phyloP scores from a whole-genome alignment of 2,888 invertebrate species.

The Melanotus villosus region DNA sequence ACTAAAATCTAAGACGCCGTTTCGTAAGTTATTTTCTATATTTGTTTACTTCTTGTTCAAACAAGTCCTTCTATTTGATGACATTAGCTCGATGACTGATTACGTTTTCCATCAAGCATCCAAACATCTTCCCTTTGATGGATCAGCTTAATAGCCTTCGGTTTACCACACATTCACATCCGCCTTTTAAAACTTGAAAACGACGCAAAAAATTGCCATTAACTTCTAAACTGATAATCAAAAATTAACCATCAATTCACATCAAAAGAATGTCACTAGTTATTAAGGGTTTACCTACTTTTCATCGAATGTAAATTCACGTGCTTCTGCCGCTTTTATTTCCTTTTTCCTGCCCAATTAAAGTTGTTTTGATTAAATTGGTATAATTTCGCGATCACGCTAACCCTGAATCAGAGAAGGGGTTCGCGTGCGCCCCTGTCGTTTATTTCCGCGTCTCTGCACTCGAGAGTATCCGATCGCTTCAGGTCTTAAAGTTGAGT shows the following conservation, averaged over 20 bases:
- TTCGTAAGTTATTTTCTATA: too few relatives aligned
- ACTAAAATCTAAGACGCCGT: too few relatives aligned
- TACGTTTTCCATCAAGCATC: too few relatives aligned
- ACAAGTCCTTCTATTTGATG: not conserved
- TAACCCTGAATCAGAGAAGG: not conserved
- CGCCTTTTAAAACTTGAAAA: too few relatives aligned
- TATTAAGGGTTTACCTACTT: not conserved
- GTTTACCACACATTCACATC: too few relatives aligned
- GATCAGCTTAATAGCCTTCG: too few relatives aligned
- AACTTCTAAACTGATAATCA: too few relatives aligned
- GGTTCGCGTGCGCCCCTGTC: not conserved
- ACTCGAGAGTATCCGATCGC: constrained; percentile 6
- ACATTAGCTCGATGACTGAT: too few relatives aligned
- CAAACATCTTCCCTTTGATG: too few relatives aligned
- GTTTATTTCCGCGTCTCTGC: constrained; percentile 6
- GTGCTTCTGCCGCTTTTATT: not conserved
- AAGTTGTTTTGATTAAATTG: constrained; percentile 15
- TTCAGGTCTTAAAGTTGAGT: constrained; percentile 3
- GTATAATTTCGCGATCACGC: constrained; percentile 12
- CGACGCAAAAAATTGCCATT: too few relatives aligned
- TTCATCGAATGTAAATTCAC: not conserved
- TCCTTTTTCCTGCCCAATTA: constrained; percentile 8
- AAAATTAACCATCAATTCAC: too few relatives aligned
- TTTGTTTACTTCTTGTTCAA: not conserved
- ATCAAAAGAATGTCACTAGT: not conserved